A percentile compares a stretch with the other conserved stretches of the same genome.
Conservation (phyloP, 2,113 vertebrate species). For the Hyaena hyaena region DNA sequence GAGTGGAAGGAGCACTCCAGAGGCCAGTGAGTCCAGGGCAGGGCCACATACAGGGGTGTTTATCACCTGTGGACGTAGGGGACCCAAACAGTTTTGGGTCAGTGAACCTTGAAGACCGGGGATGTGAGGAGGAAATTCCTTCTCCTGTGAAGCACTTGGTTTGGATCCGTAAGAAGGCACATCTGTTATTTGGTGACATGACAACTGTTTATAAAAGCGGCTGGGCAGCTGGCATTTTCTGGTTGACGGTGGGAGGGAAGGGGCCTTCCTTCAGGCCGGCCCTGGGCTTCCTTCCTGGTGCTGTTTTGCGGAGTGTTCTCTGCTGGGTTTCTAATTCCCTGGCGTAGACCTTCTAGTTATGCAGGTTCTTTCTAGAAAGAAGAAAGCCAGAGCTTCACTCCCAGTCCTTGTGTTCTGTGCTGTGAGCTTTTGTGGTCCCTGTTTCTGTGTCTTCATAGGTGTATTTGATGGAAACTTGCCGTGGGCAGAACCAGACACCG, state of each 20-base stretch:
- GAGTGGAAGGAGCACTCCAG: background rate
- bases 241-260: background rate
- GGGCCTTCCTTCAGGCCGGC: background rate
- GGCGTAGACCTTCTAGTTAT: background rate
- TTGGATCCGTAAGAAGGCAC: background rate
- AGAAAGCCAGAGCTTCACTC: background rate
- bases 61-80: too few relatives aligned
- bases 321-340: background rate
- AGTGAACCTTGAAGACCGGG: background rate
- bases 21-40: background rate
- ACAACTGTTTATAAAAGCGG: background rate
- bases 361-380: background rate
- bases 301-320: background rate
- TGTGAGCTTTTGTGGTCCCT: background rate
- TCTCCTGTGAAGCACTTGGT: background rate
- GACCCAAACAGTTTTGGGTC: background rate
- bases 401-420: background rate
- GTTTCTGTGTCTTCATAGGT: background rate
- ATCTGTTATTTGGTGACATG: background rate
- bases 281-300: background rate
- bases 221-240: background rate
- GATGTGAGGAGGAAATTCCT: background rate
- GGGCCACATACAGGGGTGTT: background rate
- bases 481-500: background rate
- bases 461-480: background rate